Evolutionary conservation across 1,140 invertebrate genomes (phyloP), one percentile per base, ranked within the genome.

Genomic region (Nephila pilipes): DNA sequence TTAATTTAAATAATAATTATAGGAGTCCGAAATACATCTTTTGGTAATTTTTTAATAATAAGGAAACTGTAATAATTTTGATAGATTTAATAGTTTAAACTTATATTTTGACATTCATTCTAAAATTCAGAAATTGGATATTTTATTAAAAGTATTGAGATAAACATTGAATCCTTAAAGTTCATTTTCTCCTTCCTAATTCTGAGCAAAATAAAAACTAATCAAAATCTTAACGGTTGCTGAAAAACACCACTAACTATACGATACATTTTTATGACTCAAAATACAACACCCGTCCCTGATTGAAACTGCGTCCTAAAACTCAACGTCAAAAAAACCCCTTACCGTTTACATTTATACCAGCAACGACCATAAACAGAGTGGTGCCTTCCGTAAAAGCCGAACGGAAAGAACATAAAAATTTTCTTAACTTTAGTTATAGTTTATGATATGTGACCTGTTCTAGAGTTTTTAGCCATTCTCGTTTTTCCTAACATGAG

Each of bases 231-330:
- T 90, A 90, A 90, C 69, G 88, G 75, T 32, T 58, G 88, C 65
- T 90, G 88, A 58, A 90, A 90, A 90, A 90, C 88, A 90, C 88
- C 88, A 58, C 88, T 90, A 90, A 90, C 88, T 90, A 90, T 90
- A 90, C 88, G 88, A 90, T 90, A 57, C 88, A 90, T 90, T 90
- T 90, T 90, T 90, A 90, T 90, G 65, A 32, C 75, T 69, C 36
- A n/a, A 29, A 38, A 29, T 57, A 88, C 69, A 88, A 88, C 29
- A 69, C 25, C 65, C 16, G 88, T 57, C 88, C 69, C 88, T 90
- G 88, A 90, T 90, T 90, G 88, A 90, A 90, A 90, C 88, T 90
- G 29, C 69, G 88, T 54, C n/a, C 88, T 90, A 90, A 90, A 90
- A 79, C 25, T 58, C 29, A 22, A 32, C 46, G 36, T n/a, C 8